Evolutionary conservation across 1,140 invertebrate species (phyloP).

Genomic region (Venturia canescens): DNA sequence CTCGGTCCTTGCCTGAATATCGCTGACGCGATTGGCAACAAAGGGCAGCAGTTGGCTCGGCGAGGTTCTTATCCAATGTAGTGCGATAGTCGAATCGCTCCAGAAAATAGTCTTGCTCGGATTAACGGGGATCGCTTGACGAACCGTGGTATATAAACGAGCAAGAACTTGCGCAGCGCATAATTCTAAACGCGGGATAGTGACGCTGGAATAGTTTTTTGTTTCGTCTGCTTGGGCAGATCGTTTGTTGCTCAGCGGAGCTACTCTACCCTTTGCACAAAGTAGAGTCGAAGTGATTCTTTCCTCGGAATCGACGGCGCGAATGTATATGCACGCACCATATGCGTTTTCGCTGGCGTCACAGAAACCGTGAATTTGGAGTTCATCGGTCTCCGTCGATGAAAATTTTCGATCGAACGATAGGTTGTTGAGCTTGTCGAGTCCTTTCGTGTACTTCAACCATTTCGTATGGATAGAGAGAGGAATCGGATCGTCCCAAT

Average conservation of each 20-base stretch:
- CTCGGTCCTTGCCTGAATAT: constrained; percentile 58
- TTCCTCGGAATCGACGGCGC: background rate
- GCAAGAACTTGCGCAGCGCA: constrained; percentile 23
- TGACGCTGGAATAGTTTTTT: background rate
- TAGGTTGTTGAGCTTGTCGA: constrained; percentile 36
- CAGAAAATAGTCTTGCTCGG: constrained; percentile 12
- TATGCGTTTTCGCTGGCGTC: constrained; percentile 65
- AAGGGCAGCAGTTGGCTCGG: constrained; percentile 66
- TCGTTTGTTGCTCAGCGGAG: constrained; percentile 31
- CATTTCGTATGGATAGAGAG: constrained; percentile 48
- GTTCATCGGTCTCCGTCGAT: background rate
- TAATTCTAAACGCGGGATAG: constrained; percentile 41
- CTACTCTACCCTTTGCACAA: constrained; percentile 47
- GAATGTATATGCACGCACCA: constrained; percentile 60
- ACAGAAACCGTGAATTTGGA: constrained; percentile 67
- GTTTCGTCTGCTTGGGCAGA: background rate
- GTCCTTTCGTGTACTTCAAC: constrained; percentile 41
- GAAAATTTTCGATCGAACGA: constrained; percentile 20
- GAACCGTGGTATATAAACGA: constrained; percentile 19
- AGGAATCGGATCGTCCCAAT: constrained; percentile 63
- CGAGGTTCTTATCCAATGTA: constrained; percentile 40
- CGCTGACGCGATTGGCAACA: constrained; percentile 68
- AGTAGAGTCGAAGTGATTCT: background rate
- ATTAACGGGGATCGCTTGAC: constrained; percentile 1
- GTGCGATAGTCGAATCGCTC: constrained; percentile 19